These are phyloP conservation scores for Paramisgurnus dabryanus DNA, from an alignment of 2,113 vertebrate species.

Conservation along the genomic window DNA sequence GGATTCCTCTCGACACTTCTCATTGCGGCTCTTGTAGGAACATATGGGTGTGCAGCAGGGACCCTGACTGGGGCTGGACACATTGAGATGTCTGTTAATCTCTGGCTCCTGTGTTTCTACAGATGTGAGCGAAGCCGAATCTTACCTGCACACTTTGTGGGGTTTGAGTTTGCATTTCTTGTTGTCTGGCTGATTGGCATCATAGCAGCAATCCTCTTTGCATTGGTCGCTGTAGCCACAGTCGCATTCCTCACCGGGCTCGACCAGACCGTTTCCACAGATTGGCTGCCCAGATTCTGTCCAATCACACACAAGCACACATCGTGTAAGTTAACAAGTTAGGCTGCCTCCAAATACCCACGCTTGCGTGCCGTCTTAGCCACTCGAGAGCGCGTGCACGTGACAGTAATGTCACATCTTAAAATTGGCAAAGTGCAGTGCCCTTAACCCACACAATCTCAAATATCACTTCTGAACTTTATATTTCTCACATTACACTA, in stretches of 20 bases:
- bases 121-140: too few species aligned
- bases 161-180: slow-evolving; percentile 91
- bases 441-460: too few species aligned
- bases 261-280: slow-evolving; percentile 96
- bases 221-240: slow-evolving; percentile 98
- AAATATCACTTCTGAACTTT: too few species aligned
- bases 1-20: slow-evolving; percentile 93
- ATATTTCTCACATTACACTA: too few species aligned
- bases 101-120: too few species aligned
- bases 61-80: slow-evolving; percentile 90
- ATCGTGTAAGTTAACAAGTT: too few species aligned
- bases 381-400: too few species aligned
- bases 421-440: too few species aligned
- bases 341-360: too few species aligned
- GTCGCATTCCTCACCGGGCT: slow-evolving; percentile 93
- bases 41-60: slow-evolving; percentile 88
- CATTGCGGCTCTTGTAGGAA: slow-evolving; percentile 76
- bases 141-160: slow-evolving; percentile 89
- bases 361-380: too few species aligned
- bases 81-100: background rate
- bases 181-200: slow-evolving; percentile 90
- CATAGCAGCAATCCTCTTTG: slow-evolving; percentile 91
- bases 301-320: slow-evolving; percentile 2
- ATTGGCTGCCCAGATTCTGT: slow-evolving; percentile 97
- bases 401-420: too few species aligned